Percentiles rank a stretch among this genome's conserved stretches.
These are phyloP conservation scores for Romanogobio albipinnatus DNA, from an alignment of 2,113 vertebrate genomes.

Conservation along the genomic window DNA sequence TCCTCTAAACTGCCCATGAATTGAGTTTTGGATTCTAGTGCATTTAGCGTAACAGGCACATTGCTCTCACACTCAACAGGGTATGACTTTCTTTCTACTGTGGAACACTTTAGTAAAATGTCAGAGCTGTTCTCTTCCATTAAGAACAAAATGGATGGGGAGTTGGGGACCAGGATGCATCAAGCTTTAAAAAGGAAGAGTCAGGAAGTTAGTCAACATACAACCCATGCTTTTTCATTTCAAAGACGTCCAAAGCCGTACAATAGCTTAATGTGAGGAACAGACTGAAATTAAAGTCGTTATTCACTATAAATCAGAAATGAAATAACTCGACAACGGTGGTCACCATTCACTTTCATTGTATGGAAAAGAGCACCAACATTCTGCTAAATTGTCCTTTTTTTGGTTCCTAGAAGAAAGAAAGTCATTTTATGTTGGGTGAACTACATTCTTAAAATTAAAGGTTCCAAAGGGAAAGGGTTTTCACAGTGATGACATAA, in stretches of 20 bases:
- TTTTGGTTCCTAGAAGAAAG: background rate
- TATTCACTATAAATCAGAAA: background rate
- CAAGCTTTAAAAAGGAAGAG: background rate
- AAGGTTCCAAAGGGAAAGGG: too few relatives aligned
- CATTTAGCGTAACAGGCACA: slow-evolving; percentile 34
- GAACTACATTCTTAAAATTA: too few relatives aligned
- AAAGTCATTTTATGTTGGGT: background rate
- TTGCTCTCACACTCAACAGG: background rate
- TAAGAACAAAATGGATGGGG: background rate
- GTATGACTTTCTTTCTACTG: background rate
- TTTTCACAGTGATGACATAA: too few relatives aligned
- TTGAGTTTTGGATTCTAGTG: slow-evolving; percentile 44
- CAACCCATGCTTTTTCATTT: too few relatives aligned
- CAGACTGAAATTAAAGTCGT: background rate
- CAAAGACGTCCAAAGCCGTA: background rate
- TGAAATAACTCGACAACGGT: background rate
- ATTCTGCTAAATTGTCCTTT: background rate
- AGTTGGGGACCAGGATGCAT: background rate
- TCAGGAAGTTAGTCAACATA: too few relatives aligned
- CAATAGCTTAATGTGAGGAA: background rate
- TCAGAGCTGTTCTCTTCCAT: background rate
- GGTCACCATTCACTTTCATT: background rate
- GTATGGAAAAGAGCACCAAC: background rate
- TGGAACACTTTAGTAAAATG: background rate
- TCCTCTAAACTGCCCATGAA: slow-evolving; percentile 66